phyloP scores from a whole-genome alignment of 2,113 vertebrate genomes.

The Lethenteron reissneri region DNA sequence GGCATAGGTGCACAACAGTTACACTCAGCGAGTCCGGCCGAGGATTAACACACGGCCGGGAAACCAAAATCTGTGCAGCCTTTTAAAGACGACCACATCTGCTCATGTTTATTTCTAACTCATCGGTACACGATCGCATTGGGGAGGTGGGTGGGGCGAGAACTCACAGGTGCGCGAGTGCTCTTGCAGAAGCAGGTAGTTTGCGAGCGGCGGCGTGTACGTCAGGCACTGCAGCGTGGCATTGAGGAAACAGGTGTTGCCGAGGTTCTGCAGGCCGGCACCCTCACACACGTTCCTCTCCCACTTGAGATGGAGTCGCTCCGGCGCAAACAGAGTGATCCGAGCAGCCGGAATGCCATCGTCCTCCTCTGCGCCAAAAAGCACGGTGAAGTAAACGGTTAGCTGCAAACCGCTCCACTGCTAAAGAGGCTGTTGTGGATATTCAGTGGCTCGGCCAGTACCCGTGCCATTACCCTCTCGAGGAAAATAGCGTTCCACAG shows the following conservation, averaged over 20 bases:
- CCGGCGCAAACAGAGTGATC: conserved; percentile 2
- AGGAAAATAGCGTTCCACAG: too few species aligned
- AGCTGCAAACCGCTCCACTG: too few species aligned
- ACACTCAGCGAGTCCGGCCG: neutral
- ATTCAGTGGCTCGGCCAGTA: too few species aligned
- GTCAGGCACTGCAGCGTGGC: conserved; percentile 4
- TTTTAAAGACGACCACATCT: neutral
- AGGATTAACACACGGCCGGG: neutral
- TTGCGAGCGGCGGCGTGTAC: neutral
- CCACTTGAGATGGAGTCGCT: neutral
- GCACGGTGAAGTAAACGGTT: too few species aligned
- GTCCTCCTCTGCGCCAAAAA: neutral
- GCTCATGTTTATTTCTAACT: neutral
- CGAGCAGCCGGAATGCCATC: conserved; percentile 2
- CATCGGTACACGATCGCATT: neutral
- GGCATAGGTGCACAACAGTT: neutral
- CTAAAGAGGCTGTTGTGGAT: too few species aligned
- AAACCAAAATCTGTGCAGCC: neutral
- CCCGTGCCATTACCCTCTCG: too few species aligned
- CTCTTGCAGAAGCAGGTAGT: neutral
- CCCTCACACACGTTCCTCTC: neutral
- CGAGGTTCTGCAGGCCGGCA: conserved; percentile 4
- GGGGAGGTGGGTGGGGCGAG: neutral
- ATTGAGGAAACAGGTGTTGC: conserved; percentile 3
- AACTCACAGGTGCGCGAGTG: neutral